These are phyloP conservation scores for Benitochromis conjunctus DNA, from an alignment of 2,113 vertebrate genomes.

Conservation along the genomic window DNA sequence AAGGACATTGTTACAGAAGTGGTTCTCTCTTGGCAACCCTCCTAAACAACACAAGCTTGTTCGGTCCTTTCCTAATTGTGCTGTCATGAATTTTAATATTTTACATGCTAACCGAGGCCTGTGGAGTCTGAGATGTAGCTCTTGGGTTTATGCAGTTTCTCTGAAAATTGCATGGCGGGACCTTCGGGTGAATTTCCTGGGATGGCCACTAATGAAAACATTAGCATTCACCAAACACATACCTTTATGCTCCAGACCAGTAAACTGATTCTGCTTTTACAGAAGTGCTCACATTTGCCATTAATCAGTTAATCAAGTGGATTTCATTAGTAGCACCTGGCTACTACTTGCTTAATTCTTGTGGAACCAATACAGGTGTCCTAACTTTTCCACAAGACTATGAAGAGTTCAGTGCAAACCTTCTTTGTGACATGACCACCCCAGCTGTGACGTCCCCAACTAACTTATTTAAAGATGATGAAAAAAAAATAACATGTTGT, in stretches of 20 bases:
- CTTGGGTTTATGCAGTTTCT: neutral
- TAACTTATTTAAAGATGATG: neutral
- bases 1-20: neutral
- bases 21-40: accelerated
- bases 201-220: neutral
- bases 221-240: neutral
- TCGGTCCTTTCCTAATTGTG: neutral
- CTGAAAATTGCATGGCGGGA: neutral
- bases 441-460: neutral
- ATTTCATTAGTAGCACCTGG: neutral
- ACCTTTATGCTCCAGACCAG: neutral
- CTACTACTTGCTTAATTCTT: neutral
- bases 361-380: neutral
- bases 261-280: neutral
- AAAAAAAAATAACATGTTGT: no score
- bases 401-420: neutral
- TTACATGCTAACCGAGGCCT: neutral
- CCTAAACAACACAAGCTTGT: neutral
- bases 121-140: neutral
- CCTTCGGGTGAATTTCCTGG: neutral
- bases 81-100: neutral
- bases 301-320: neutral
- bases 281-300: neutral
- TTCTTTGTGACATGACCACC: neutral
- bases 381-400: neutral